phyloP scores from a whole-genome alignment of 2,113 vertebrate genomes.

The Sialia sialis region DNA sequence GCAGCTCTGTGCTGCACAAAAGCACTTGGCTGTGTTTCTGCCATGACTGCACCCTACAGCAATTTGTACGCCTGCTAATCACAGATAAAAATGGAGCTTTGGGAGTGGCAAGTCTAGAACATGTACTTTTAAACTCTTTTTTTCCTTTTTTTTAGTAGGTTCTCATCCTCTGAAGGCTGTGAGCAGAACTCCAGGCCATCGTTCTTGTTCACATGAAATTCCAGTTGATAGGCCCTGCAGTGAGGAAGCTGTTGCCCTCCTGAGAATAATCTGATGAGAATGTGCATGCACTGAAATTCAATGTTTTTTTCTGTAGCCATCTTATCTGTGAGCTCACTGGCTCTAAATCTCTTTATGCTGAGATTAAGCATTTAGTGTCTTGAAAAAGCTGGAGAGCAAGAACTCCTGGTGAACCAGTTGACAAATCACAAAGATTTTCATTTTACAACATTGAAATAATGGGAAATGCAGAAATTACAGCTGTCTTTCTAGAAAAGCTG shows the following conservation, averaged over 20 bases:
- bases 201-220: background rate
- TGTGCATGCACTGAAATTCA: background rate
- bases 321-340: background rate
- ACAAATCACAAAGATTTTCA: background rate
- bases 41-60: background rate
- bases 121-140: background rate
- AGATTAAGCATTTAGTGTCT: background rate
- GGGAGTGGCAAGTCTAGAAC: background rate
- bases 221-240: background rate
- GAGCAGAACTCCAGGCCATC: background rate
- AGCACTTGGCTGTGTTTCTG: background rate
- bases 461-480: background rate
- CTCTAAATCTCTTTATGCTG: background rate
- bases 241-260: background rate
- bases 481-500: background rate
- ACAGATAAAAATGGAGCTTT: background rate
- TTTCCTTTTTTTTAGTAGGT: background rate
- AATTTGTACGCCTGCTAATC: background rate
- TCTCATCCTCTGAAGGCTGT: background rate
- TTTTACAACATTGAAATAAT: background rate
- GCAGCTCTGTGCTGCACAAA: background rate
- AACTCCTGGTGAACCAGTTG: background rate
- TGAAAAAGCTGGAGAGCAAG: background rate
- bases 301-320: background rate
- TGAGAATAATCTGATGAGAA: background rate